These are phyloP conservation scores for Dendrolimus kikuchii DNA, from an alignment of 1,140 invertebrate species.

Conservation along the genomic window DNA sequence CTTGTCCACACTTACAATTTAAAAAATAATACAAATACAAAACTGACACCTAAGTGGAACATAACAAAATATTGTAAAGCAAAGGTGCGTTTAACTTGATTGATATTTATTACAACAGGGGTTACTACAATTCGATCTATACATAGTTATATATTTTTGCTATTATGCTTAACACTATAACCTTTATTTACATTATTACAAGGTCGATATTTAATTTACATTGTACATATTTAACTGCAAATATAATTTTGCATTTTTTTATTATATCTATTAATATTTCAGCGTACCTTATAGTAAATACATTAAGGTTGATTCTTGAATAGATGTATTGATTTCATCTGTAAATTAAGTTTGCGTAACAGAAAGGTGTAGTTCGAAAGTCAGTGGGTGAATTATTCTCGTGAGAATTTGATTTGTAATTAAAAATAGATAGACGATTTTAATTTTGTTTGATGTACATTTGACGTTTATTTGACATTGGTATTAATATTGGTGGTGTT, in stretches of 20 bases:
- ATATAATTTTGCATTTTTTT: no score
- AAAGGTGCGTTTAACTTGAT: slow-evolving; percentile 64
- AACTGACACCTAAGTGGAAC: slow-evolving; percentile 23
- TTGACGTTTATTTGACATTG: no score
- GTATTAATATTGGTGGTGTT: no score
- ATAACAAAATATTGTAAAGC: slow-evolving; percentile 27
- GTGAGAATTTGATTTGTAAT: no score
- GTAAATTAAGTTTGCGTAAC: background rate
- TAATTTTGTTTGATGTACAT: no score
- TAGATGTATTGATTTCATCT: background rate
- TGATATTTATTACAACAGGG: slow-evolving; percentile 52
- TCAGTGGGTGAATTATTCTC: no score
- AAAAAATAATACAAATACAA: background rate
- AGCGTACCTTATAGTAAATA: background rate
- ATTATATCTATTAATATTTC: no score
- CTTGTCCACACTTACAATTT: no score
- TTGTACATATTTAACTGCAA: background rate
- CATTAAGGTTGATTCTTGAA: slow-evolving; percentile 3
- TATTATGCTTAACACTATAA: background rate
- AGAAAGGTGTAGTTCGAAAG: no score
- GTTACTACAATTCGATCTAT: slow-evolving; percentile 31
- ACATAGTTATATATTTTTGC: background rate
- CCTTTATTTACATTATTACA: background rate
- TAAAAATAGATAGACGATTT: no score
- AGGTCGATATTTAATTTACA: background rate